Percentiles rank a stretch among this genome's conserved stretches.
phyloP scores from a whole-genome alignment of 1,140 invertebrate species.

The Drosophila trapezifrons region DNA sequence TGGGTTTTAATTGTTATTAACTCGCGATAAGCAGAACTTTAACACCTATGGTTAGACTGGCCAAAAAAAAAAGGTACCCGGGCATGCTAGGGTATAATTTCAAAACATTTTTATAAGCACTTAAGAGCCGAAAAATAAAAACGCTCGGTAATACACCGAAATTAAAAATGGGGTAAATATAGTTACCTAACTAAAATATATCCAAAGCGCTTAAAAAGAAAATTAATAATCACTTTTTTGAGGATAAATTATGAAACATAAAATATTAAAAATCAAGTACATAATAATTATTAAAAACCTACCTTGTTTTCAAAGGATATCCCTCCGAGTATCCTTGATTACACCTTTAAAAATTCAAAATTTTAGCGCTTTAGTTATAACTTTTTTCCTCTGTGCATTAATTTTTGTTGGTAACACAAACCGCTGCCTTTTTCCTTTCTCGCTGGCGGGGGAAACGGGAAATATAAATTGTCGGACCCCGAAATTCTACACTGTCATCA shows the following conservation, averaged over 20 bases:
- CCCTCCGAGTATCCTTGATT: too few species aligned
- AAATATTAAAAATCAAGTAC: too few species aligned
- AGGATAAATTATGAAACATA: too few species aligned
- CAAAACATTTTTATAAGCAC: slow-evolving; percentile 71
- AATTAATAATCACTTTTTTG: too few species aligned
- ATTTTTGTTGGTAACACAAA: slow-evolving; percentile 38
- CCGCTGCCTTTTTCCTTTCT: slow-evolving; percentile 30
- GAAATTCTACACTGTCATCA: slow-evolving; percentile 81
- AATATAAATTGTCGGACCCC: slow-evolving; percentile 72
- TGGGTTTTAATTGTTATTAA: slow-evolving; percentile 70
- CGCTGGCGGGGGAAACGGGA: slow-evolving; percentile 60
- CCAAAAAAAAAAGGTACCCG: slow-evolving; percentile 41
- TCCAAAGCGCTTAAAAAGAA: too few species aligned
- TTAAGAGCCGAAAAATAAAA: slow-evolving; percentile 55
- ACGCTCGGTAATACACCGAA: slow-evolving; percentile 27
- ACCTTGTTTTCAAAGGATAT: too few species aligned
- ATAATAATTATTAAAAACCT: too few species aligned
- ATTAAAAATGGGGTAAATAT: too few species aligned
- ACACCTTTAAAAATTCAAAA: background rate
- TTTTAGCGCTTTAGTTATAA: background rate
- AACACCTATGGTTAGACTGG: slow-evolving; percentile 59
- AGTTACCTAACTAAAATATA: too few species aligned
- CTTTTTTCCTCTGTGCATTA: slow-evolving; percentile 16
- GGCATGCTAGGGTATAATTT: slow-evolving; percentile 71
- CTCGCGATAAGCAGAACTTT: slow-evolving; percentile 74